Percentiles rank a stretch among this genome's conserved stretches.
Evolutionary conservation across 2,797 vertebrate genomes (phyloP).

Genomic region (Bradypus variegatus): DNA sequence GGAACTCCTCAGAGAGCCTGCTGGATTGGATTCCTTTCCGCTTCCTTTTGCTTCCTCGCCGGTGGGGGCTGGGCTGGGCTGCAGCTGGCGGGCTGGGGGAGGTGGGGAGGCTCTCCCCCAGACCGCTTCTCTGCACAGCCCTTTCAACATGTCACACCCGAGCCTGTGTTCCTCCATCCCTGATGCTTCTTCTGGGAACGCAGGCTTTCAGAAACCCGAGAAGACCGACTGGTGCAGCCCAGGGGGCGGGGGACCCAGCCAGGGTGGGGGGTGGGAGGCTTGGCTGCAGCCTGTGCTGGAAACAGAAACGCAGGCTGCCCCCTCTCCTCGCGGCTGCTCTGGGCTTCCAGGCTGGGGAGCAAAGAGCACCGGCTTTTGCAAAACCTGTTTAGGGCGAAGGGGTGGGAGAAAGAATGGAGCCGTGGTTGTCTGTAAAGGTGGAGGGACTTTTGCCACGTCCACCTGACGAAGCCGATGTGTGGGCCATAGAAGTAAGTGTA

Average conservation of each 20-base stretch:
- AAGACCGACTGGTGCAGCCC: background rate
- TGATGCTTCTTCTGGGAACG: conserved; percentile 72
- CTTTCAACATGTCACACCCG: conserved; percentile 54
- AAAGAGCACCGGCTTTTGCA: background rate
- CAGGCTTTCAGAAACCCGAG: conserved; percentile 71
- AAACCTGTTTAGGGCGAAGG: background rate
- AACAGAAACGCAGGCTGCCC: conserved; percentile 33
- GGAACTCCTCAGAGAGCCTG: background rate
- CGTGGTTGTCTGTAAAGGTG: background rate
- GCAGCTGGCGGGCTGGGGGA: conserved; percentile 35
- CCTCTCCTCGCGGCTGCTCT: conserved; percentile 36
- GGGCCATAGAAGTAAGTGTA: background rate
- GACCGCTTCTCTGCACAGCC: conserved; percentile 55
- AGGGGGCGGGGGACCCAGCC: conserved; percentile 30
- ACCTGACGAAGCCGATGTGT: background rate
- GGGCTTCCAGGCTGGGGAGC: background rate
- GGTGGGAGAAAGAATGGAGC: background rate
- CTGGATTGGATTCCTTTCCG: background rate
- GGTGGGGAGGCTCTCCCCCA: conserved; percentile 50
- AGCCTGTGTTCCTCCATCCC: conserved; percentile 71
- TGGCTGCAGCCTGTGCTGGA: conserved; percentile 35
- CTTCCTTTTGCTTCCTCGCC: conserved; percentile 30
- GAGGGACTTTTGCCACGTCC: background rate
- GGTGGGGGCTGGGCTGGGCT: conserved; percentile 12
- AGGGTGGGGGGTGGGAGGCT: background rate